Evolutionary conservation across 2,113 vertebrate genomes (phyloP).

Genomic region (Globicephala melas): DNA sequence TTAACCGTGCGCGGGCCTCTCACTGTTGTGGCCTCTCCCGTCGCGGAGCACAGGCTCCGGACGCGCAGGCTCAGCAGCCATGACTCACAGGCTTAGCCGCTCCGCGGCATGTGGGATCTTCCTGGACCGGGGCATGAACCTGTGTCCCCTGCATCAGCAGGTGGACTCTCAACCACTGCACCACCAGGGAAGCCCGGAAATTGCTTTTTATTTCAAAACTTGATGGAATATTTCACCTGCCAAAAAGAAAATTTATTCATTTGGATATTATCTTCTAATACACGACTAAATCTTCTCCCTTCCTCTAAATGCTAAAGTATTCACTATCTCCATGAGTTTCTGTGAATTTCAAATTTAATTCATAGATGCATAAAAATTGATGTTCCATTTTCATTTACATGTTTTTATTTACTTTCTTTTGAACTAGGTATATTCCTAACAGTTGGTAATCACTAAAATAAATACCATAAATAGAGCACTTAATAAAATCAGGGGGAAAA

Average conservation of each 20-base stretch:
- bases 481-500: background rate
- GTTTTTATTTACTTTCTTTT: slow-evolving; percentile 5
- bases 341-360: slow-evolving; percentile 31
- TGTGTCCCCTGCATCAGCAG: too few species aligned
- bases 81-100: too few species aligned
- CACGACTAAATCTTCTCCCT: background rate
- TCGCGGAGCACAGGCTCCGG: too few species aligned
- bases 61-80: too few species aligned
- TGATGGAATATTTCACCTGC: slow-evolving; percentile 42
- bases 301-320: background rate
- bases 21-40: too few species aligned
- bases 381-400: background rate
- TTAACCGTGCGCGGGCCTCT: too few species aligned
- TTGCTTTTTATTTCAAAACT: slow-evolving; percentile 44
- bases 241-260: slow-evolving; percentile 18
- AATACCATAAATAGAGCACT: background rate
- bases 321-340: slow-evolving; percentile 9
- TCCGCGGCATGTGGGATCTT: too few species aligned
- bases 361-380: slow-evolving; percentile 3
- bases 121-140: too few species aligned
- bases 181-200: background rate
- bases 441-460: background rate
- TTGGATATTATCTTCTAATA: slow-evolving; percentile 32
- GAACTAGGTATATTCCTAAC: background rate
- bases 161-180: too few species aligned